These are phyloP conservation scores for Eupleurogrammus muticus DNA, from an alignment of 2,797 vertebrate species.

Conservation along the genomic window DNA sequence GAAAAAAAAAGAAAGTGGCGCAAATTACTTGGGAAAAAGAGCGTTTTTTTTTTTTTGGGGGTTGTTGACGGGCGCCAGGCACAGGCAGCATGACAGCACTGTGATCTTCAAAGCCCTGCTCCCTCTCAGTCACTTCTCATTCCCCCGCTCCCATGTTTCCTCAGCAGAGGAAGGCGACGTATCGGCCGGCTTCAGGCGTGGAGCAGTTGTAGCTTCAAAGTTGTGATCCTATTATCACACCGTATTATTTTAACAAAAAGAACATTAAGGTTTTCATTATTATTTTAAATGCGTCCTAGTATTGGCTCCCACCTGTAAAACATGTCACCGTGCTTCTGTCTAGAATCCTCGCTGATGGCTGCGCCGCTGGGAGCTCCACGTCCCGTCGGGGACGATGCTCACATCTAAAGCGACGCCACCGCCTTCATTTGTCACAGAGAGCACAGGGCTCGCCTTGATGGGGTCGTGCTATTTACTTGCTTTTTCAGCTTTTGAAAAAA, in stretches of 20 bases:
- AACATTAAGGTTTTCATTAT: constrained; percentile 36
- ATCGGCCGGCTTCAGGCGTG: constrained; percentile 51
- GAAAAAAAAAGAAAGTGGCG: constrained; percentile 37
- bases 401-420: constrained; percentile 42
- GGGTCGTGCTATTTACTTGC: constrained; percentile 55
- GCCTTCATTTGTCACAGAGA: constrained; percentile 30
- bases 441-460: constrained; percentile 40
- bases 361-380: constrained; percentile 41
- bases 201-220: constrained; percentile 50
- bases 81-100: constrained; percentile 52
- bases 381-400: constrained; percentile 45
- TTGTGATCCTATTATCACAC: constrained; percentile 42
- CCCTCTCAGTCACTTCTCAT: constrained; percentile 48
- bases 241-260: constrained; percentile 31
- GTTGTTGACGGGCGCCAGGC: constrained; percentile 52
- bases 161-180: constrained; percentile 35
- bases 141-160: constrained; percentile 39
- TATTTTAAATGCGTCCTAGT: constrained; percentile 18
- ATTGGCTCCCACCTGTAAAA: constrained; percentile 32
- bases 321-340: constrained; percentile 33
- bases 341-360: constrained; percentile 28
- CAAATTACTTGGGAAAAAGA: constrained; percentile 46
- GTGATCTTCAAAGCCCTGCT: constrained; percentile 78
- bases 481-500: constrained; percentile 55
- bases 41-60: constrained; percentile 39